Base-by-base conservation (phyloP, 2,797 vertebrate species). In the Cirrhinus mrigala region DNA sequence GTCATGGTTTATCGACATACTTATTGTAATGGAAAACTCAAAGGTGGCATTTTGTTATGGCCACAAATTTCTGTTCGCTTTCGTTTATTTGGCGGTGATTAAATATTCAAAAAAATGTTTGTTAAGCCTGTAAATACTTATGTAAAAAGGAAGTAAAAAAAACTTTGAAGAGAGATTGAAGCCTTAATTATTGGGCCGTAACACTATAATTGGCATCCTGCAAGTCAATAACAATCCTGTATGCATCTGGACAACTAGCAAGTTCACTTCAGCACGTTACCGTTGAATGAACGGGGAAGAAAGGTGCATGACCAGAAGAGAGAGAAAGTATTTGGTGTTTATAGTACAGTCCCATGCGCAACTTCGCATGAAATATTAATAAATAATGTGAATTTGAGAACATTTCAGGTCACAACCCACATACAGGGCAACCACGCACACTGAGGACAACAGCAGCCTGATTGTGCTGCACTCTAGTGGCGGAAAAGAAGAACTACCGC, bases 321-420 rank as follows among this genome's bases (percentile, higher is more conserved):
- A 46, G 69, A 46, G 52, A 83, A 64, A 52, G 70, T 62, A 24
- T 48, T 71, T 69, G 18, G 4, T 4, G 27, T n/a, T 69, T 37
- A 50, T 16, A 68, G 27, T 20, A 37, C n/a, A 44, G 27, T 46
- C 70, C 50, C 56, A 24, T 29, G 40, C 14, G 54, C 40, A 82
- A 60, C 18, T 33, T 50, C 6, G 7, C 56, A 75, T n/a, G 68
- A 56, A 66, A 29, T 12, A 68, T 83, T 15, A 84, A 84, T 84
- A 66, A 84, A 52, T 77, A 6, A 77, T 77, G 74, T 69, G 60
- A 77, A 84, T 76, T 69, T 68, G 82, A 84, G 71, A 52, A 76
- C 27, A 54, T 68, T 52, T 64, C 60, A 27, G 82, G 33, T 83
- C 82, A 44, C 29, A 77, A 22, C 7, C 56, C 70, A 46, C 44